Evolutionary conservation across 2,888 invertebrate genomes (phyloP), one percentile per base, ranked within the genome.

Genomic region (Lasius platythorax): DNA sequence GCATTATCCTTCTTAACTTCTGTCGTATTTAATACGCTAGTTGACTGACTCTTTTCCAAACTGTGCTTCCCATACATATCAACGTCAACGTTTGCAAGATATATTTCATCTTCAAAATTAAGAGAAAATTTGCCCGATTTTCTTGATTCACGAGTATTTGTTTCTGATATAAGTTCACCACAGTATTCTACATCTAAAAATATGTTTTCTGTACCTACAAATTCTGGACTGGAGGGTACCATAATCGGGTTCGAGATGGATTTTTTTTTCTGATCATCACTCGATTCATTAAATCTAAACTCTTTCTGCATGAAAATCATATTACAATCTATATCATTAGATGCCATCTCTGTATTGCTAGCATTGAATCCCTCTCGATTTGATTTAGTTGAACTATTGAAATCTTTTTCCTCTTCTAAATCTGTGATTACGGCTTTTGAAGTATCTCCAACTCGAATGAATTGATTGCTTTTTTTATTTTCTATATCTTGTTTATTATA

Each of bases 11-110:
- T 66, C 6, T 56, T 58, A 5, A 72, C 46, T 61, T 46, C 3
- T 73, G 30, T 46, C 30, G 5, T n/a, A 61, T 18, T 53, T 37
- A 43, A 43, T 28, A n/a, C 3, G 11, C 46, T 81, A 78, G 61
- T 83, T 43, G 53, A 72, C 30, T 64, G 81, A 67, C 85, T 56
- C 30, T 83, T 82, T 75, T 73, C 73, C 67, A 61, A 58, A 66
- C 18, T 11, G 11, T 28, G 23, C 56, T 58, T 61, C 8, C 58
- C 66, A 43, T 56, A 72, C 28, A 81, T 58, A 53, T 83, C 40
- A n/a, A 78, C 61, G 18, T 68, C n/a, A 50, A 86, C 83, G 50
- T 90, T 86, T 81, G 84, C 87, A 15, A 90, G 74, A 58, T 87
- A 66, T 79, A 85, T 64, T 40, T 90, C 83, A 11, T 83, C 68